Conservation (phyloP, 1,140 invertebrate species). For the Phocides pigmalion region DNA sequence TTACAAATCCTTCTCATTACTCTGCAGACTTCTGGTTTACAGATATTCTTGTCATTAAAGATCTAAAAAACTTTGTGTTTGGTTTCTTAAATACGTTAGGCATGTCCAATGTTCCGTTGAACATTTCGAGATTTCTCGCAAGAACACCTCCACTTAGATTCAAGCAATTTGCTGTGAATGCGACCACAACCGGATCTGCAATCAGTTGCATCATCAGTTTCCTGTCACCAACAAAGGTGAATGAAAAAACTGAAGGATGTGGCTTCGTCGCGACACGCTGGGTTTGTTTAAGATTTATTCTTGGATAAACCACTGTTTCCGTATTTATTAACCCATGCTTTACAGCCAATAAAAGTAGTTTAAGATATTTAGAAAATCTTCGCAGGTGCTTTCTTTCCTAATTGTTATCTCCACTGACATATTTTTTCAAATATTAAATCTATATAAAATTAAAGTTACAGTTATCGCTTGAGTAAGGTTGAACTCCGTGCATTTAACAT, state of each 20-base stretch:
- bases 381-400: too few species aligned
- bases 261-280: constrained; percentile 39
- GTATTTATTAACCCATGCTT: too few species aligned
- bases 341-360: neutral
- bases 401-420: too few species aligned
- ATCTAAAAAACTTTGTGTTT: too few species aligned
- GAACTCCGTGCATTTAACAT: too few species aligned
- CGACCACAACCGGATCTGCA: constrained; percentile 47
- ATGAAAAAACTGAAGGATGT: constrained; percentile 53
- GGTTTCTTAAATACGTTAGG: neutral
- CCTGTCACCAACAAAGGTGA: constrained; percentile 43
- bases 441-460: too few species aligned
- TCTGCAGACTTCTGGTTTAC: too few species aligned
- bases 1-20: too few species aligned
- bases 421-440: too few species aligned
- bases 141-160: constrained; percentile 27
- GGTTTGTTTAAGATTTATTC: constrained; percentile 13
- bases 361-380: neutral
- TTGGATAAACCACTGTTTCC: constrained; percentile 6
- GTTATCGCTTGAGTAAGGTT: too few species aligned
- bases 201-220: constrained; percentile 45
- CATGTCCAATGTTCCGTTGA: constrained; percentile 3
- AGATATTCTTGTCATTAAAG: too few species aligned
- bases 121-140: neutral
- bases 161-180: constrained; percentile 34